phyloP scores from a whole-genome alignment of 2,797 vertebrate species.

The Phyllotis vaccarum region DNA sequence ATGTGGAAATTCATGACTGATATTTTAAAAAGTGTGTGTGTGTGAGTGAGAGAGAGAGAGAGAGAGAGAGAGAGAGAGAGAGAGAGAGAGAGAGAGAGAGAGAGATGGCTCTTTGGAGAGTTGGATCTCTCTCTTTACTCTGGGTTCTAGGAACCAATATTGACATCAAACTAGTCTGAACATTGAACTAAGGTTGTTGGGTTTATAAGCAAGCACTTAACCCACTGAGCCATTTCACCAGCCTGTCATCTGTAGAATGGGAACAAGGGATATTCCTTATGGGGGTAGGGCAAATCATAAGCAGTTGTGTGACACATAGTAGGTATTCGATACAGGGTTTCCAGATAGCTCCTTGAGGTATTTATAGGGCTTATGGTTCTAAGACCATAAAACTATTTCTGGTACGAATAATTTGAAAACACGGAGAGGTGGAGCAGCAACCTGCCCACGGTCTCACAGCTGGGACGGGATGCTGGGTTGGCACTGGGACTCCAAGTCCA shows the following conservation, averaged over 20 bases:
- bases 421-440: not conserved
- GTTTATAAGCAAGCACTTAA: not conserved
- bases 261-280: not conserved
- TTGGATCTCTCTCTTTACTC: not conserved
- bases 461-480: not conserved
- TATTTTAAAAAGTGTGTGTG: not conserved
- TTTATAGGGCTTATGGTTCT: not conserved
- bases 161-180: too few species aligned
- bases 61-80: too few species aligned
- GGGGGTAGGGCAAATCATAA: not conserved
- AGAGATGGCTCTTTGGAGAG: not conserved
- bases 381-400: too few species aligned
- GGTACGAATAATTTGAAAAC: not conserved
- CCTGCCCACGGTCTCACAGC: not conserved
- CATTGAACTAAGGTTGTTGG: not conserved
- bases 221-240: not conserved
- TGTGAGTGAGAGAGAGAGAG: not conserved
- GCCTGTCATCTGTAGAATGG: not conserved
- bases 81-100: too few species aligned
- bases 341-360: accelerated
- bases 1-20: not conserved
- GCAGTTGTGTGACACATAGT: not conserved
- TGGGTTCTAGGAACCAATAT: not conserved
- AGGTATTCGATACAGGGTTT: not conserved
- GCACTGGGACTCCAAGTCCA: not conserved